A percentile compares a stretch with the other conserved stretches of the same genome.
Conservation (phyloP, 2,797 vertebrate species). For the Anomalospiza imberbis region DNA sequence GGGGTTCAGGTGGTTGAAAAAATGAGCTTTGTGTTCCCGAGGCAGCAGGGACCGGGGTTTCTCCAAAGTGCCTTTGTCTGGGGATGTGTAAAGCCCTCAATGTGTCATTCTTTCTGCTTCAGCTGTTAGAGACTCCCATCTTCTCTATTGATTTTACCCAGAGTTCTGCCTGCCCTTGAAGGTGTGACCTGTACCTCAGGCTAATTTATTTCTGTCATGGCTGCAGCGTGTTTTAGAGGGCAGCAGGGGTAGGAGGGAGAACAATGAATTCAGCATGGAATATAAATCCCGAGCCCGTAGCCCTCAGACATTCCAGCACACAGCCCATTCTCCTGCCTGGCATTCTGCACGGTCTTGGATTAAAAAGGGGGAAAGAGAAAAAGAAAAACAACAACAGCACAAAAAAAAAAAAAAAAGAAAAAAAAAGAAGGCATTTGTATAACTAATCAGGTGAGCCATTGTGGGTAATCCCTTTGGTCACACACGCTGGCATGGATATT, state of each 20-base stretch:
- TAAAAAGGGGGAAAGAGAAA: neutral
- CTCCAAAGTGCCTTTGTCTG: slow-evolving; percentile 70
- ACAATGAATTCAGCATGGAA: slow-evolving; percentile 62
- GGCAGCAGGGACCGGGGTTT: slow-evolving; percentile 18
- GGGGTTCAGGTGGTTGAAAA: slow-evolving; percentile 61
- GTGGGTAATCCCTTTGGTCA: slow-evolving; percentile 52
- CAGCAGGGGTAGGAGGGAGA: neutral
- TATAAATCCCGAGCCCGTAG: slow-evolving; percentile 52
- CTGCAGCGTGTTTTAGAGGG: slow-evolving; percentile 64
- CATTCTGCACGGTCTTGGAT: slow-evolving; percentile 29
- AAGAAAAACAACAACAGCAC: no score
- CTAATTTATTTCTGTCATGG: slow-evolving; percentile 80
- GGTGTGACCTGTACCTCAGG: slow-evolving; percentile 77
- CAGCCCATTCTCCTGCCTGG: neutral
- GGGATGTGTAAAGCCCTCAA: slow-evolving; percentile 48
- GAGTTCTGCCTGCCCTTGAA: slow-evolving; percentile 71
- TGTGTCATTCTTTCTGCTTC: slow-evolving; percentile 67
- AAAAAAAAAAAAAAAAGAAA: neutral
- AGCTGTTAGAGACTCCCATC: slow-evolving; percentile 67
- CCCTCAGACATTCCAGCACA: slow-evolving; percentile 36
- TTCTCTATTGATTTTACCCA: slow-evolving; percentile 73
- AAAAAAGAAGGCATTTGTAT: slow-evolving; percentile 34
- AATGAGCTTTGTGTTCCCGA: neutral
- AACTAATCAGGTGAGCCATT: slow-evolving; percentile 57
- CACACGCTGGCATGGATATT: neutral